phyloP scores from a whole-genome alignment of 2,113 vertebrate species.

The Hoplias malabaricus region DNA sequence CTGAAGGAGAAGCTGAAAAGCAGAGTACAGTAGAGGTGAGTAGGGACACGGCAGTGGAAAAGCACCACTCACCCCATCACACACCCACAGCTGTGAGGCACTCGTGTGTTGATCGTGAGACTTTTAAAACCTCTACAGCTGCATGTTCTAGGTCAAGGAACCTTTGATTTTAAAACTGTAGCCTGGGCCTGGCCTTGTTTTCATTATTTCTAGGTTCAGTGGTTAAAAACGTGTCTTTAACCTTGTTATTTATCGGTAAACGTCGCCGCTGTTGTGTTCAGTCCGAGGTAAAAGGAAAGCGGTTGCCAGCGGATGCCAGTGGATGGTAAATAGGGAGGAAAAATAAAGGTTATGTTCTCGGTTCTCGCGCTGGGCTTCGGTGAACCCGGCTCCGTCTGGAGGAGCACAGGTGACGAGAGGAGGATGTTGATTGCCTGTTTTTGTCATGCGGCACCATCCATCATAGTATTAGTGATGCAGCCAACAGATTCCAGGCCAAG shows the following conservation, averaged over 20 bases:
- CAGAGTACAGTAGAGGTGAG: too few relatives aligned
- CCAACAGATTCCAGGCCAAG: conserved; percentile 45
- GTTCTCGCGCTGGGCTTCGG: conserved; percentile 42
- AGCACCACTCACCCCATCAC: too few relatives aligned
- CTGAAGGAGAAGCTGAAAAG: too few relatives aligned
- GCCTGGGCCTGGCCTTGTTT: neutral
- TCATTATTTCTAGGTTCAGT: conserved; percentile 1
- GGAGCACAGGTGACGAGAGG: conserved; percentile 41
- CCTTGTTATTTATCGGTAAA: conserved; percentile 14
- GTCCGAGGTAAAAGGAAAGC: neutral
- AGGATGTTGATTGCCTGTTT: conserved; percentile 50
- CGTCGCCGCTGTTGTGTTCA: neutral
- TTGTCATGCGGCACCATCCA: conserved; percentile 54
- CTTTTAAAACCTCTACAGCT: too few relatives aligned
- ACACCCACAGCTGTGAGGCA: too few relatives aligned
- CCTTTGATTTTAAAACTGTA: neutral
- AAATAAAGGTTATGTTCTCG: conserved; percentile 32
- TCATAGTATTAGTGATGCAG: conserved; percentile 53
- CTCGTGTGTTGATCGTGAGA: too few relatives aligned
- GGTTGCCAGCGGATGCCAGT: neutral
- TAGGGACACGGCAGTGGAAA: too few relatives aligned
- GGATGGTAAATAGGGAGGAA: conserved; percentile 30
- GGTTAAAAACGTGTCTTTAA: conserved; percentile 30
- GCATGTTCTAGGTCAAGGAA: too few relatives aligned
- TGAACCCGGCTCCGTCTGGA: conserved; percentile 42